A percentile compares a stretch with the other conserved stretches of the same genome.
Evolutionary conservation across 2,888 invertebrate species (phyloP).

Genomic region (Lymantria monacha): DNA sequence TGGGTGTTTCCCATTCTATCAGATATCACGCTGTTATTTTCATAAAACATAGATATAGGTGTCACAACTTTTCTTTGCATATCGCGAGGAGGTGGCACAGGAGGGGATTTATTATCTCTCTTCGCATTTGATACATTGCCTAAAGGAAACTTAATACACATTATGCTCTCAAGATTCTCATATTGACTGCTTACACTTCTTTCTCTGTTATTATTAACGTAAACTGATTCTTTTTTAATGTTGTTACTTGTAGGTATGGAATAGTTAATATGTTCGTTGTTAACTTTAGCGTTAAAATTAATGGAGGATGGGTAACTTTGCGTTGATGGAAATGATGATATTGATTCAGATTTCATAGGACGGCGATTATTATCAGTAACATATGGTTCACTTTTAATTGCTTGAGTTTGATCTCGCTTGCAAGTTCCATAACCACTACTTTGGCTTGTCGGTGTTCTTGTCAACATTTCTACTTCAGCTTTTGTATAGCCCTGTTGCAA

Average conservation of each 20-base stretch:
- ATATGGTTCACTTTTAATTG: slow-evolving; percentile 58
- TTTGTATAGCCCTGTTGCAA: slow-evolving; percentile 76
- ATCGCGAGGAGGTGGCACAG: slow-evolving; percentile 91
- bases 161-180: slow-evolving; percentile 66
- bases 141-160: slow-evolving; percentile 78
- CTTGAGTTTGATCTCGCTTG: slow-evolving; percentile 74
- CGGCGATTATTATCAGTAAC: slow-evolving; percentile 58
- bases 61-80: slow-evolving; percentile 84
- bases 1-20: slow-evolving; percentile 53
- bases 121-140: slow-evolving; percentile 71
- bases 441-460: slow-evolving; percentile 78
- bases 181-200: slow-evolving; percentile 60
- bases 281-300: slow-evolving; percentile 80
- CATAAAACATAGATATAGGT: slow-evolving; percentile 76
- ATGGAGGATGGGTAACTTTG: slow-evolving; percentile 80
- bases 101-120: slow-evolving; percentile 82
- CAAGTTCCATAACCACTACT: slow-evolving; percentile 76
- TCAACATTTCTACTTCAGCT: slow-evolving; percentile 78
- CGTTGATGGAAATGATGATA: slow-evolving; percentile 78
- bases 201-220: slow-evolving; percentile 64
- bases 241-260: slow-evolving; percentile 67
- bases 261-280: slow-evolving; percentile 79
- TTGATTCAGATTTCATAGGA: slow-evolving; percentile 73
- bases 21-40: slow-evolving; percentile 58
- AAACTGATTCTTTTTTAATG: slow-evolving; percentile 61